Conservation (phyloP, 2,888 invertebrate species). For the Eumerus sabulonum region DNA sequence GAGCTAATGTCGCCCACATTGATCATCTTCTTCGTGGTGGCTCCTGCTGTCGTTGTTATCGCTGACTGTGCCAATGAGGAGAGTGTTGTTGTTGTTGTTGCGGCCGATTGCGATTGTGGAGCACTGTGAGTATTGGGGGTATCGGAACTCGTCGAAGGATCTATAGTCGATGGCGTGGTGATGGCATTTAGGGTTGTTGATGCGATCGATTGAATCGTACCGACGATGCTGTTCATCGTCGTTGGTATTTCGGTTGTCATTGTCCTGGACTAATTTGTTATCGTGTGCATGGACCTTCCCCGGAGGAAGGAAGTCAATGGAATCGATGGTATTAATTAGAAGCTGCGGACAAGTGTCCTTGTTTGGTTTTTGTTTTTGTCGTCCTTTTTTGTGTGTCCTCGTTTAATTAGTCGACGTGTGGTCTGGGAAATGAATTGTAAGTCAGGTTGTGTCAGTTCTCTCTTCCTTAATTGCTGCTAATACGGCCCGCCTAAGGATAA, state of each 20-base stretch:
- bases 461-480: constrained; percentile 11
- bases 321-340: constrained; percentile 37
- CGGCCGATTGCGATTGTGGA: not conserved
- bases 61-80: constrained; percentile 6
- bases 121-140: not conserved
- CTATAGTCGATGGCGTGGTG: constrained; percentile 49
- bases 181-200: constrained; percentile 58
- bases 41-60: not conserved
- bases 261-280: not conserved
- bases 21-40: constrained; percentile 58
- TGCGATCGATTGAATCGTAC: constrained; percentile 47
- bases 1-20: constrained; percentile 77
- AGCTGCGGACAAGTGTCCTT: not conserved
- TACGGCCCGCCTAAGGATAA: constrained; percentile 2
- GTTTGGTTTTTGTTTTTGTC: not conserved
- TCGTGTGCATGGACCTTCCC: constrained; percentile 15
- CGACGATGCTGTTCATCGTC: constrained; percentile 35
- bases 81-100: constrained; percentile 5
- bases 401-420: constrained; percentile 14
- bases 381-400: not conserved
- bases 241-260: constrained; percentile 13
- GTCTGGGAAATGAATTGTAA: not conserved
- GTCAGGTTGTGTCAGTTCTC: not conserved
- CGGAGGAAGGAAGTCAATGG: constrained; percentile 11
- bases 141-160: constrained; percentile 19